A percentile compares a stretch with the other conserved stretches of the same genome.
These are phyloP conservation scores for Tortricodes alternella DNA, from an alignment of 2,888 invertebrate species.

Conservation along the genomic window DNA sequence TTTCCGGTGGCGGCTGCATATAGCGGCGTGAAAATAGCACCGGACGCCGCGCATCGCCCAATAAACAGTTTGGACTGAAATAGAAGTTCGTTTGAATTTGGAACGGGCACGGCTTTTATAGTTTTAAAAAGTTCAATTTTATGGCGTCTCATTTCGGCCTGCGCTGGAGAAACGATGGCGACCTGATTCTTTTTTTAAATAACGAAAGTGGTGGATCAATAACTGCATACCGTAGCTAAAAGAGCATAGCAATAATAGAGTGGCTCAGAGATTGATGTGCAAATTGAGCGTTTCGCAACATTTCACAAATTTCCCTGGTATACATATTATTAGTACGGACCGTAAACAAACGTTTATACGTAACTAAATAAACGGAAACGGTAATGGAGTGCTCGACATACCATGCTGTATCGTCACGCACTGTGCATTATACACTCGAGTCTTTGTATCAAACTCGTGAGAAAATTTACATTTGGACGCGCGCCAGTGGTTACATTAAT, in stretches of 20 bases:
- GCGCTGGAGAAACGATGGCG: slow-evolving; percentile 30
- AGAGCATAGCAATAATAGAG: too few species aligned
- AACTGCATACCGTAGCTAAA: too few species aligned
- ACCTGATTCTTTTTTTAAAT: slow-evolving; percentile 1
- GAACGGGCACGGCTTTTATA: slow-evolving; percentile 47
- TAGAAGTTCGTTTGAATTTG: slow-evolving; percentile 63
- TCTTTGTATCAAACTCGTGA: neutral
- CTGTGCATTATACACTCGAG: neutral
- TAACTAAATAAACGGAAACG: neutral
- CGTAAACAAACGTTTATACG: neutral
- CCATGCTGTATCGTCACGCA: neutral
- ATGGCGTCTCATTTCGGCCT: slow-evolving; percentile 58
- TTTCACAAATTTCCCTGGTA: too few species aligned
- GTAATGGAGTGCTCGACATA: neutral
- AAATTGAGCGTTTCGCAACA: too few species aligned
- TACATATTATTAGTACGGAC: neutral
- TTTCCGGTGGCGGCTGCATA: slow-evolving; percentile 67
- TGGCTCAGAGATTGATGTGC: too few species aligned
- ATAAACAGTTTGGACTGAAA: slow-evolving; percentile 66
- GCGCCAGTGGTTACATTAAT: neutral
- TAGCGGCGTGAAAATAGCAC: slow-evolving; percentile 67
- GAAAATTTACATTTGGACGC: neutral
- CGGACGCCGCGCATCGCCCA: slow-evolving; percentile 57
- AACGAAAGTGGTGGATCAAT: too few species aligned
- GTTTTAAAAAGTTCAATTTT: slow-evolving; percentile 55